Base-by-base conservation (phyloP, 2,797 vertebrate species). In the Brachyrhaphis roseni region DNA sequence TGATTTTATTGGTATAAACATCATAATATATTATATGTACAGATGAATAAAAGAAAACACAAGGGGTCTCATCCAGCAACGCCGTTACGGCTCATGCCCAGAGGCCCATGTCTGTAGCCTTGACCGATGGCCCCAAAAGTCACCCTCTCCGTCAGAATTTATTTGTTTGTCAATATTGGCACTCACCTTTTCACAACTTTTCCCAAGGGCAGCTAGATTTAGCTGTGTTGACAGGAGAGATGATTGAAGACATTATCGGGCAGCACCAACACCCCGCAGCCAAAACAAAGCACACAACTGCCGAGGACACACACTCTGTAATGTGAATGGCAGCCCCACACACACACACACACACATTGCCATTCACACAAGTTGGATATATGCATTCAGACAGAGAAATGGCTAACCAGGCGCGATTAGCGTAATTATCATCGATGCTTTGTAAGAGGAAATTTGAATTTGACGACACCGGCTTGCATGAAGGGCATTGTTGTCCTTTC, bases 171-270 rank as follows among this genome's bases (percentile, higher is more conserved):
- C 95, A 96, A 95, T 96, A 96, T 95, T 93, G 92, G 92, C 92
- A 89, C 93, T 96, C 93, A 94, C 93, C 94, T 95, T 96, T 95
- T 95, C 94, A 91, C 92, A 95, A 95, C 93, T 95, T 94, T 95
- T 93, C 95, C 94, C 95, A 96, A 96, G 95, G 96, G 95, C 94
- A 92, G 92, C 92, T 92, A 94, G 94, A 95, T 95, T 94, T 95
- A 94, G 94, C 93, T 51, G 78, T 90, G 93, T 92, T 95, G 95
- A 96, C 93, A 94, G 94, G 87, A 84, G 90, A 92, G 93, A 94
- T 95, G 96, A 96, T 96, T 94, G 95, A 96, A 96, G 95, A 95
- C 94, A 95, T 96, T 96, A 96, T 95, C 95, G 93, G 89, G 91
- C 91, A 66, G 91, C 90, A 90, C 90, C 91, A 93, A 95, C 91